Conservation (phyloP, 2,797 vertebrate species). For the Sebastes iracundus region DNA sequence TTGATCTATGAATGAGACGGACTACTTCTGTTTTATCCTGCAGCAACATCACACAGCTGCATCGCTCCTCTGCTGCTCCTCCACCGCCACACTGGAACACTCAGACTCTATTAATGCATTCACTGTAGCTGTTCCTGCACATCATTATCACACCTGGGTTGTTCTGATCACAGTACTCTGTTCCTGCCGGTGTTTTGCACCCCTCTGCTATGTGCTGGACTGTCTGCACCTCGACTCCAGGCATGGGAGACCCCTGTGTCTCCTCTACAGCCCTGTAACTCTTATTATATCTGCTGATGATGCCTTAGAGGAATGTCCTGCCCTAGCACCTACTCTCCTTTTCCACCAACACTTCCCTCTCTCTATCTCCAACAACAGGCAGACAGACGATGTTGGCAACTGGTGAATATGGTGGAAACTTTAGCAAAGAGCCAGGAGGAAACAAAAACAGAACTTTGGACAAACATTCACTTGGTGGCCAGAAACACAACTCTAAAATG, state of each 20-base stretch:
- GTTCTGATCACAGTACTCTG: not conserved
- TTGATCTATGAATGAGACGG: constrained; percentile 15
- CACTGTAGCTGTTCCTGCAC: not conserved
- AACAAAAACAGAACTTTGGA: too few relatives aligned
- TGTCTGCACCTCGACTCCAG: not conserved
- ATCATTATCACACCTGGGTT: not conserved
- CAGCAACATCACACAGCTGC: not conserved
- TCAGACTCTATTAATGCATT: not conserved
- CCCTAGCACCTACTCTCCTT: not conserved
- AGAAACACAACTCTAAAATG: too few relatives aligned
- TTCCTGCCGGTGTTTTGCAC: not conserved
- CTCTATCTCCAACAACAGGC: not conserved
- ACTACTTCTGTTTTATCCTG: constrained; percentile 1
- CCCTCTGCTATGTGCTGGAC: not conserved
- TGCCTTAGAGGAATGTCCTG: not conserved
- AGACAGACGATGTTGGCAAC: not conserved
- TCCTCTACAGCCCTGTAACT: not conserved
- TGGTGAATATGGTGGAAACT: not conserved
- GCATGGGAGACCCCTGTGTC: not conserved
- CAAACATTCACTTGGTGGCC: too few relatives aligned
- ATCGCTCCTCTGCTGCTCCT: not conserved
- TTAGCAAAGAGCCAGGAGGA: too few relatives aligned
- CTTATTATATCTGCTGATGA: not conserved
- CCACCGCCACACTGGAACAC: not conserved
- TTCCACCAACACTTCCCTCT: not conserved